Evolutionary conservation across 2,797 vertebrate species (phyloP), one percentile per base, ranked within the genome.

Genomic region (Babyrousa celebensis): DNA sequence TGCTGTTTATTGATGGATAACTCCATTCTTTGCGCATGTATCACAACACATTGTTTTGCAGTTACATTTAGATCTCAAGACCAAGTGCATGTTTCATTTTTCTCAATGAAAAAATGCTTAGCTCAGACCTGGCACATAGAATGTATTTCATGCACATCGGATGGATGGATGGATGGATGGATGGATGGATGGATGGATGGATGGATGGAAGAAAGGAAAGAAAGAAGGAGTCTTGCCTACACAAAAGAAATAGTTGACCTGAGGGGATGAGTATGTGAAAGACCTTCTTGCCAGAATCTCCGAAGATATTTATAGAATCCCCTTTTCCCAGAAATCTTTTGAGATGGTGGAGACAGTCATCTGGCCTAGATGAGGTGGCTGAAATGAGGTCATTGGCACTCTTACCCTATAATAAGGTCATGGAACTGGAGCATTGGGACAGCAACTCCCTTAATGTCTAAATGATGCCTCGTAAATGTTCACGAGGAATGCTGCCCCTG

Each of bases 211-310:
- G 25, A 20, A 32, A 87, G 32, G 25, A 58, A 6, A 14, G 67
- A 56, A 27, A 56, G 14, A 40, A 36, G 4, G 14, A 4, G 8
- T 84, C 67, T 65, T 77, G 21, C 67, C 23, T 58, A 10, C 32
- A 36, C 32, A 48, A 12, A 80, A 54, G 48, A 60, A 82, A 25
- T 58, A 27, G 40, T 54, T 56, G 25, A 29, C 79, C 48, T 58
- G 23, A 72, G 60, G 21, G 79, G 67, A 58, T 71, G 27, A 21
- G 14, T 25, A 15, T 56, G 3, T 87, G n/a, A 18, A 89, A 75
- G 63, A 72, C 65, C 58, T 86, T 62, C 48, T 83, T 75, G 78
- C 91, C 79, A 78, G 65, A 74, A 54, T 88, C 89, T 91, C 92
- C 52, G 62, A 52, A 91, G 60, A 56, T 56, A 10, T 94, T 94